A percentile compares a stretch with the other conserved stretches of the same genome.
These are phyloP conservation scores for Cyrtorhinus lividipennis DNA, from an alignment of 1,140 invertebrate species.

Conservation along the genomic window DNA sequence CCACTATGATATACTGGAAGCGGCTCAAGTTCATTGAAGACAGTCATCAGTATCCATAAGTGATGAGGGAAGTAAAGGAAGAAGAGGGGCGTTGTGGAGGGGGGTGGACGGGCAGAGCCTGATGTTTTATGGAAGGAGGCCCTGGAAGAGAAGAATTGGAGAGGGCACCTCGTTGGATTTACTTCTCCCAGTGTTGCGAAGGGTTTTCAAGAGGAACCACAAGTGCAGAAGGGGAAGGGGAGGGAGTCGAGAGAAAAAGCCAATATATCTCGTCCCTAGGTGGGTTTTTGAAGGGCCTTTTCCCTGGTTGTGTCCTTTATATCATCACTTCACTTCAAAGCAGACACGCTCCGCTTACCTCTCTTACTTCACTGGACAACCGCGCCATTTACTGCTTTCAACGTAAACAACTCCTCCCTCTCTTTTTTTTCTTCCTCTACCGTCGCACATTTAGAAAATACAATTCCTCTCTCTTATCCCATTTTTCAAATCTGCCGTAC, in stretches of 20 bases:
- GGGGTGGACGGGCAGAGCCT: slow-evolving; percentile 12
- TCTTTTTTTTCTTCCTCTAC: neutral
- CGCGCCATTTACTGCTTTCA: neutral
- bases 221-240: neutral
- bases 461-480: too few relatives aligned
- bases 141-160: slow-evolving; percentile 17
- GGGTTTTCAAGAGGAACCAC: neutral
- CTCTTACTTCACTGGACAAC: slow-evolving; percentile 5
- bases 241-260: neutral
- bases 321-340: slow-evolving; percentile 13
- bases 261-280: slow-evolving; percentile 10
- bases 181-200: neutral
- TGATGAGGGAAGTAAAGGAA: slow-evolving; percentile 18
- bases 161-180: slow-evolving; percentile 9
- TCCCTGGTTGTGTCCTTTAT: neutral
- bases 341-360: neutral
- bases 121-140: slow-evolving; percentile 24
- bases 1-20: slow-evolving; percentile 18
- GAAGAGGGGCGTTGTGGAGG: neutral
- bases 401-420: neutral
- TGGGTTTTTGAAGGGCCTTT: neutral
- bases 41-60: slow-evolving; percentile 26
- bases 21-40: slow-evolving; percentile 21
- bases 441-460: too few relatives aligned
- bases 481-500: too few relatives aligned